Evolutionary conservation across 2,888 invertebrate genomes (phyloP).

Genomic region (Microchrysa polita): DNA sequence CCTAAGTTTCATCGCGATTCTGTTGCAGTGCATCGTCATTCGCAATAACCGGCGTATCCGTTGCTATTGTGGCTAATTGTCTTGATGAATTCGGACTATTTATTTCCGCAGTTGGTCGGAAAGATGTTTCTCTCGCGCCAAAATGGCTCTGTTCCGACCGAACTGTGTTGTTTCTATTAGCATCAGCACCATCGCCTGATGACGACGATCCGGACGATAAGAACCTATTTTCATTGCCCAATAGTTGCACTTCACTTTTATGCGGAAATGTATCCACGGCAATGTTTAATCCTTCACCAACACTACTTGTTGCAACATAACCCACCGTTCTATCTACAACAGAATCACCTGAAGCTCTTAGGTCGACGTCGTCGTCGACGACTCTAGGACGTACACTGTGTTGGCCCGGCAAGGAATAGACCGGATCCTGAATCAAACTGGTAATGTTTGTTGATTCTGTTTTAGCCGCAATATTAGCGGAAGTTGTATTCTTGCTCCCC

Average conservation of each 20-base stretch:
- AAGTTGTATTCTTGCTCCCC: slow-evolving; percentile 13
- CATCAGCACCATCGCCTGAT: not conserved
- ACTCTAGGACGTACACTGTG: slow-evolving; percentile 8
- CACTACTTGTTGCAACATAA: slow-evolving; percentile 1
- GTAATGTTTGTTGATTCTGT: slow-evolving; percentile 29
- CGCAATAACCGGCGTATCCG: not conserved
- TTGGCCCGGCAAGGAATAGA: not conserved
- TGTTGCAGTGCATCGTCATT: slow-evolving; percentile 2
- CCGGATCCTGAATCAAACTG: slow-evolving; percentile 13
- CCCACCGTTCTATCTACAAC: slow-evolving; percentile 13
- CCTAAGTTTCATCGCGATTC: not conserved
- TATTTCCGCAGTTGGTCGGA: slow-evolving; percentile 29
- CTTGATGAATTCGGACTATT: slow-evolving; percentile 15
- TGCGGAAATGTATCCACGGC: slow-evolving; percentile 13
- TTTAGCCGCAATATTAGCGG: slow-evolving; percentile 23
- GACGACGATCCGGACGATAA: slow-evolving; percentile 22
- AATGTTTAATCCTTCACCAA: slow-evolving; percentile 8
- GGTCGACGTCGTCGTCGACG: slow-evolving; percentile 13
- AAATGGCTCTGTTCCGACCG: slow-evolving; percentile 19
- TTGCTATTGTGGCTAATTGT: slow-evolving; percentile 17
- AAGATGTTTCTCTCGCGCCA: not conserved
- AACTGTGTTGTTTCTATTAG: not conserved
- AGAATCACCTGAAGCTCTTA: slow-evolving; percentile 36
- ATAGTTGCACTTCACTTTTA: slow-evolving; percentile 32
- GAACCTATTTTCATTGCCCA: not conserved